Percentiles rank a stretch among this genome's conserved stretches.
Conservation (phyloP, 64 coral and sea anemone genomes). For the Orbicella faveolata region DNA sequence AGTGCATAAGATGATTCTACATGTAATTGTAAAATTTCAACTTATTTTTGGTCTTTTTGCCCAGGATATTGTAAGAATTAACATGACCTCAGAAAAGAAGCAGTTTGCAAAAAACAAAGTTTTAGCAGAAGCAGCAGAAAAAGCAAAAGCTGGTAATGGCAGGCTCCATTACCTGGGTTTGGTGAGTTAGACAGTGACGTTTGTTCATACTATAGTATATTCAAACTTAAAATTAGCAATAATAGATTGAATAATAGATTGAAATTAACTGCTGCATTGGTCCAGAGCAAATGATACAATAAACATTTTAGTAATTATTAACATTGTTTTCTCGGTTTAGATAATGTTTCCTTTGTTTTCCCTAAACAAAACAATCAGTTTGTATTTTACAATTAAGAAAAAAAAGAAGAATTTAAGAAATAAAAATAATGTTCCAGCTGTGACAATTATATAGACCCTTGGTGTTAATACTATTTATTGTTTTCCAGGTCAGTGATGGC, state of each 20-base stretch:
- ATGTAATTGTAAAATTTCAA: no score
- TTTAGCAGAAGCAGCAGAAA: conserved; percentile 69
- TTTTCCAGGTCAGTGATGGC: conserved; percentile 86
- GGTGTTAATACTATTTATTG: no score
- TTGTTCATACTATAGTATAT: neutral
- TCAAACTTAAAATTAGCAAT: neutral
- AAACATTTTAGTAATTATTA: no score
- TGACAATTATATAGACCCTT: no score
- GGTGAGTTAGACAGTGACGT: conserved; percentile 31
- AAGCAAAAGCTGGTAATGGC: conserved; percentile 81
- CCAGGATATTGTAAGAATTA: conserved; percentile 98
- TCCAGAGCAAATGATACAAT: no score
- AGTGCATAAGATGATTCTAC: no score
- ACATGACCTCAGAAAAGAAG: conserved; percentile 88
- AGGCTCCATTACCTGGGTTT: conserved; percentile 90
- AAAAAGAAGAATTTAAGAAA: no score
- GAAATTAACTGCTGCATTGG: neutral
- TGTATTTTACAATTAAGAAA: no score
- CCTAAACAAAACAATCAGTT: no score
- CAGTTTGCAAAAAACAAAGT: conserved; percentile 66
- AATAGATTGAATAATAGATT: no score
- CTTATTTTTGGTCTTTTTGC: neutral
- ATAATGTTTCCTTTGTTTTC: no score
- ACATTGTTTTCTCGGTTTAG: neutral
- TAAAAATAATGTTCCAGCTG: no score